Evolutionary conservation across 37 sponge, comb jelly and placozoan species (phyloP).

Genomic region (Petrosia ficiformis): DNA sequence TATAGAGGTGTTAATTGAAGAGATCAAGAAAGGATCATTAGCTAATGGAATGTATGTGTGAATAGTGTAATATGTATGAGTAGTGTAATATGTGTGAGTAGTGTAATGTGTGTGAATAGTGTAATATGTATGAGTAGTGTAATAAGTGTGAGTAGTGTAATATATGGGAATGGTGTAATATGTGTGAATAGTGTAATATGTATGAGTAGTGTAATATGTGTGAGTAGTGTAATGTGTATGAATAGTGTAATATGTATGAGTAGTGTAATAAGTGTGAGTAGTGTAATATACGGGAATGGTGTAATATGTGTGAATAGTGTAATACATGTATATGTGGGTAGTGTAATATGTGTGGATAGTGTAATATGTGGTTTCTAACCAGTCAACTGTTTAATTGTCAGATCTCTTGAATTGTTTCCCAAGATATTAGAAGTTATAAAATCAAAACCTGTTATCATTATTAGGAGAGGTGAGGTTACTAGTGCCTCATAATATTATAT

Average conservation of each 20-base stretch:
- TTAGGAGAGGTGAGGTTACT: conserved; percentile 16
- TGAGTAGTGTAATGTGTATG: too few relatives aligned
- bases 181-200: neutral
- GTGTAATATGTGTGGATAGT: neutral
- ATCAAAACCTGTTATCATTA: conserved; percentile 6
- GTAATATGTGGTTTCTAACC: too few relatives aligned
- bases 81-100: neutral
- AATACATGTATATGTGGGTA: neutral
- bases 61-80: too few relatives aligned
- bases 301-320: neutral
- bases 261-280: neutral
- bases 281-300: too few relatives aligned
- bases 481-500: neutral
- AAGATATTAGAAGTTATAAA: conserved; percentile 56
- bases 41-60: conserved; percentile 29
- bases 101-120: neutral
- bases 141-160: neutral
- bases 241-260: neutral
- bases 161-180: too few relatives aligned
- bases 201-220: too few relatives aligned
- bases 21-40: conserved; percentile 44
- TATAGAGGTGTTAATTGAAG: conserved; percentile 42
- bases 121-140: too few relatives aligned
- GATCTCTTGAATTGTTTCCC: conserved; percentile 74
- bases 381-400: neutral